A percentile compares a stretch with the other conserved stretches of the same genome.
phyloP scores from a whole-genome alignment of 2,888 invertebrate species.

The Andrena chrysosceles region DNA sequence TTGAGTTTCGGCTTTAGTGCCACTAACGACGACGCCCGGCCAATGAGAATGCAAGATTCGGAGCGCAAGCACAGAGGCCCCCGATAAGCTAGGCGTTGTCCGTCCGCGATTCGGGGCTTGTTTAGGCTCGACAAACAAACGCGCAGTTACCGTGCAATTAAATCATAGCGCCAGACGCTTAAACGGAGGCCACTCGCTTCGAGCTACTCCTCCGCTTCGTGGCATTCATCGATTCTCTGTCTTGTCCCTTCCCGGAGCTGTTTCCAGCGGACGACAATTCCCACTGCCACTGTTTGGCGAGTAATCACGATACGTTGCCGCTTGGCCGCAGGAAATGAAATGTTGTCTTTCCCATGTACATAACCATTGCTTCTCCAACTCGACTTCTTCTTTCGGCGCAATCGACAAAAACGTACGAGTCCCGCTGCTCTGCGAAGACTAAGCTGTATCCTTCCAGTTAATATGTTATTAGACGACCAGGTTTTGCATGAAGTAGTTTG shows the following conservation, averaged over 20 bases:
- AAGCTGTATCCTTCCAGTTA: too few species aligned
- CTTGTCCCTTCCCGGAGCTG: background rate
- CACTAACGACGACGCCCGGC: conserved; percentile 28
- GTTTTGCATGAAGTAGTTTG: too few species aligned
- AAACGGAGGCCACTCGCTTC: conserved; percentile 18
- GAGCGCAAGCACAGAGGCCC: conserved; percentile 37
- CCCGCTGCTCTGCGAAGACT: background rate
- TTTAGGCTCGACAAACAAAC: conserved; percentile 64
- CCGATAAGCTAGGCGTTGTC: conserved; percentile 47
- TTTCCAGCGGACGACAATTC: background rate
- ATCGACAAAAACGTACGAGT: background rate
- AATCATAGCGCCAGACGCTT: conserved; percentile 61
- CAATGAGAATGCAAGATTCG: conserved; percentile 64
- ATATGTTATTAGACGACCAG: too few species aligned
- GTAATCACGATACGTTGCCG: background rate
- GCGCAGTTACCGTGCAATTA: conserved; percentile 62
- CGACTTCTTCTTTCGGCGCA: background rate
- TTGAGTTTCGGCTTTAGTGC: conserved; percentile 57
- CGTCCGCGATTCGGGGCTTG: conserved; percentile 58
- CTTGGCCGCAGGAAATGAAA: background rate
- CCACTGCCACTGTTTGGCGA: conserved; percentile 10
- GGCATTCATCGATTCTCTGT: conserved; percentile 18
- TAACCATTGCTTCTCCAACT: background rate
- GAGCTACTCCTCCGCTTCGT: background rate
- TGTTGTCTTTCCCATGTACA: background rate